Base-by-base conservation (phyloP, 2,797 vertebrate genomes). In the Numenius phaeopus region DNA sequence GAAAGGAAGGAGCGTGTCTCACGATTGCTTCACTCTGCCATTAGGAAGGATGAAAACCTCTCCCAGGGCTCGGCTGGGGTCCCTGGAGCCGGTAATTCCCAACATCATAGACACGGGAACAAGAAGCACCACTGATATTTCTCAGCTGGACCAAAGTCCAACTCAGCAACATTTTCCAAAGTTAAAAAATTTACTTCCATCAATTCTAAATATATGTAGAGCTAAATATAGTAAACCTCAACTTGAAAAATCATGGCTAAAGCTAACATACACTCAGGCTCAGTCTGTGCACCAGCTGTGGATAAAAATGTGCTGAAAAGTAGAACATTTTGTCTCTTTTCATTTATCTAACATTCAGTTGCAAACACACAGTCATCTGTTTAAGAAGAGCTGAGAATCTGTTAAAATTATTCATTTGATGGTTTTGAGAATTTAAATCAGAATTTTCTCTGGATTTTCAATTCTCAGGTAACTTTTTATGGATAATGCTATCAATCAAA, bases 241-340 rank as follows among this genome's bases (percentile, higher is more conserved):
- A 98, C 95, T 98, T 96, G 98, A 98, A 97, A 97, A 98, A 98
- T 98, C 98, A 98, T 93, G 96, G 98, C 98, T 98, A 97, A 98
- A 98, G 97, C 98, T 98, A 98, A 97, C 98, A 98, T 97, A 98
- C 97, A 98, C 97, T 98, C 92, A 82, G 96, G 71, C 97, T 97
- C 98, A 98, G 98, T 98, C 98, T 98, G 98, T 93, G 96, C 97
- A 98, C 98, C 98, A 98, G 98, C 98, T 98, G 98, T 98, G 98
- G 97, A 95, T 96, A 98, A 98, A 98, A 98, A 98, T 98, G 98
- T 98, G 98, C 98, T 98, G 98, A 98, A 98, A 98, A 98, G 98
- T 97, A 98, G 98, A 98, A 98, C 98, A 98, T 98, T 98, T 98
- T 98, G 98, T 98, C 98, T 98, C 97, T 97, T 96, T 98, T 98